Percentiles rank a stretch among this genome's conserved stretches.
phyloP scores from a whole-genome alignment of 2,797 vertebrate genomes.

The Acanthiza pusilla region DNA sequence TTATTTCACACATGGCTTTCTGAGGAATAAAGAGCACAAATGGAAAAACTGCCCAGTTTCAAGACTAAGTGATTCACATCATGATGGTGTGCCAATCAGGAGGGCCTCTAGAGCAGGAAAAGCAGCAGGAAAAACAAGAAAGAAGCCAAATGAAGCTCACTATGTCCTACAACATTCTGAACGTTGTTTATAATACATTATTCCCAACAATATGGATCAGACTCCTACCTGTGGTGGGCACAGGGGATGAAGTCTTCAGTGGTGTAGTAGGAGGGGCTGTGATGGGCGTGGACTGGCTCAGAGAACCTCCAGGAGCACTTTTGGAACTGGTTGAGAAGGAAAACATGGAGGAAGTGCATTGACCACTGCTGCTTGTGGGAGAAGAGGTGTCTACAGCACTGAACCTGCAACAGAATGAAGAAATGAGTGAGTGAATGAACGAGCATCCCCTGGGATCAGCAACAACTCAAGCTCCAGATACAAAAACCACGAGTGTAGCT shows the following conservation, averaged over 20 bases:
- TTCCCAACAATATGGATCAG: background rate
- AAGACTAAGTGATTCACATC: background rate
- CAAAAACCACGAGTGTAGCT: background rate
- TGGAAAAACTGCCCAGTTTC: background rate
- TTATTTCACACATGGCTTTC: background rate
- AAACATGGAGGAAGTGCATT: conserved; percentile 47
- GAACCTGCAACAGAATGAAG: conserved; percentile 75
- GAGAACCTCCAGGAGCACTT: conserved; percentile 45
- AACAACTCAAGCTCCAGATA: background rate
- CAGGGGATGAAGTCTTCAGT: conserved; percentile 32
- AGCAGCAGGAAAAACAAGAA: background rate
- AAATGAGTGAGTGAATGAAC: background rate
- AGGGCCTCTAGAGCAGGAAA: background rate
- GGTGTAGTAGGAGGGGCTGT: background rate
- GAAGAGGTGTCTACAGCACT: conserved; percentile 70
- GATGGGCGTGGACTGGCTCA: conserved; percentile 11
- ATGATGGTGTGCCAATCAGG: background rate
- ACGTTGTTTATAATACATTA: background rate
- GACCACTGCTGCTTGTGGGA: background rate
- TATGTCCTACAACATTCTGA: background rate
- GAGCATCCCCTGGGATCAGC: background rate
- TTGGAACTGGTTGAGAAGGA: conserved; percentile 79
- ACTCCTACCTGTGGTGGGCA: conserved; percentile 31
- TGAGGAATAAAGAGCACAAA: background rate
- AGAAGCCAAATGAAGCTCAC: background rate